Evolutionary conservation across 2,797 vertebrate genomes (phyloP).

Genomic region (Falco novaeseelandiae): DNA sequence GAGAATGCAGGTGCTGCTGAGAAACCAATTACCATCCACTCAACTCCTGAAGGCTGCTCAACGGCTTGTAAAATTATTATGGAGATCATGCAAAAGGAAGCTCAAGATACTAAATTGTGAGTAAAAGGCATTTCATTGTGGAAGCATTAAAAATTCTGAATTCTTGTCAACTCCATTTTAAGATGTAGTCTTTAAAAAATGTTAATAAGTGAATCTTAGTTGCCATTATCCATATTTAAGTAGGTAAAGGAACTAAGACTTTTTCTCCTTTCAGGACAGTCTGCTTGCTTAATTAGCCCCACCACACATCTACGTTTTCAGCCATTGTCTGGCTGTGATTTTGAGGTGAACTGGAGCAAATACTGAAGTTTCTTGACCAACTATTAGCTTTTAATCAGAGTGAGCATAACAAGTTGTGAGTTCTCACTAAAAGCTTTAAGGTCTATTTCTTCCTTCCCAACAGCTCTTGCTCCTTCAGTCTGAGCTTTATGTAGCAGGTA

Average conservation of each 20-base stretch:
- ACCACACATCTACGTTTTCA: neutral
- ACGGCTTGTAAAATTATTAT: conserved; percentile 95
- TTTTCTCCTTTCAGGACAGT: neutral
- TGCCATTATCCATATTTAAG: neutral
- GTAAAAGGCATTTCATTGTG: conserved; percentile 69
- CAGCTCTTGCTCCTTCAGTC: neutral
- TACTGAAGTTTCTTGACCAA: neutral
- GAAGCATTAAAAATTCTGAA: neutral
- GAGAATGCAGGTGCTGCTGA: conserved; percentile 97
- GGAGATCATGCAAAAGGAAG: conserved; percentile 99
- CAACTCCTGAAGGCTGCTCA: conserved; percentile 95
- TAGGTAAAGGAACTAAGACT: neutral
- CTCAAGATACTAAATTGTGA: conserved; percentile 97
- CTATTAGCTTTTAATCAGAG: neutral
- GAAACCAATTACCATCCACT: conserved; percentile 98
- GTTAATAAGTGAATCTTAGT: neutral
- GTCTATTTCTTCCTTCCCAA: neutral
- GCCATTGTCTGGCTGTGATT: neutral
- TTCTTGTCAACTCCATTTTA: neutral
- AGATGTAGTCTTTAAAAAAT: neutral
- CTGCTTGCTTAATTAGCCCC: neutral
- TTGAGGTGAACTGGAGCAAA: neutral
- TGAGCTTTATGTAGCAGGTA: neutral
- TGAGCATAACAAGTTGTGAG: neutral
- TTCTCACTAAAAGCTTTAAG: neutral